Conservation (phyloP, 2,113 vertebrate genomes). For the Nestor notabilis region DNA sequence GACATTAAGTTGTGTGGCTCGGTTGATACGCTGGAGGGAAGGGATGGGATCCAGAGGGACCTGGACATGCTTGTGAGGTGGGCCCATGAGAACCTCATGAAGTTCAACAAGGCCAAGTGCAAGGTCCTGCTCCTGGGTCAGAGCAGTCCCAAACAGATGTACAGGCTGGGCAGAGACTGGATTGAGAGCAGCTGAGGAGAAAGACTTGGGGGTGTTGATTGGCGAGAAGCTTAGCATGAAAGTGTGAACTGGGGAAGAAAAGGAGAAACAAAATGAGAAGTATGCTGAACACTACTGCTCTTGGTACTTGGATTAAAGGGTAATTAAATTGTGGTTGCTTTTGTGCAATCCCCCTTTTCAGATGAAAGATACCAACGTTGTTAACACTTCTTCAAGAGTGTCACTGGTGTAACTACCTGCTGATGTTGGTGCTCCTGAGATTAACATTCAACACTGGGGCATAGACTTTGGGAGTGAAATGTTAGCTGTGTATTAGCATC, state of each 20-base stretch:
- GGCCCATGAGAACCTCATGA: neutral
- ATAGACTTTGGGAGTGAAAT: neutral
- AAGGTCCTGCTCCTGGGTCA: neutral
- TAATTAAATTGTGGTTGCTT: neutral
- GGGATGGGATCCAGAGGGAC: neutral
- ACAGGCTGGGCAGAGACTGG: neutral
- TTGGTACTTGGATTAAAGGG: neutral
- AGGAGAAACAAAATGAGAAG: neutral
- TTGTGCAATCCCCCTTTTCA: neutral
- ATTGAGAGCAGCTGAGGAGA: neutral
- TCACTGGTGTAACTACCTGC: neutral
- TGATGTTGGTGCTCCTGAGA: neutral
- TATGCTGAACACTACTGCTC: neutral
- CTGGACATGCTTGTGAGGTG: neutral
- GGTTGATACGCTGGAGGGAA: neutral
- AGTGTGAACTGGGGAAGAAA: neutral
- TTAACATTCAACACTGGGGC: neutral
- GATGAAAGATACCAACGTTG: neutral
- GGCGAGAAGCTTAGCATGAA: neutral
- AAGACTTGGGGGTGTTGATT: neutral
- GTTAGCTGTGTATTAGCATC: neutral
- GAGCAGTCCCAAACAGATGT: neutral
- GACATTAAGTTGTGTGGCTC: neutral
- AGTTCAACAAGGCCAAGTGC: neutral
- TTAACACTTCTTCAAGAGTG: neutral